These are phyloP conservation scores for Terrapene triunguis DNA, from an alignment of 2,113 vertebrate genomes.

Conservation along the genomic window DNA sequence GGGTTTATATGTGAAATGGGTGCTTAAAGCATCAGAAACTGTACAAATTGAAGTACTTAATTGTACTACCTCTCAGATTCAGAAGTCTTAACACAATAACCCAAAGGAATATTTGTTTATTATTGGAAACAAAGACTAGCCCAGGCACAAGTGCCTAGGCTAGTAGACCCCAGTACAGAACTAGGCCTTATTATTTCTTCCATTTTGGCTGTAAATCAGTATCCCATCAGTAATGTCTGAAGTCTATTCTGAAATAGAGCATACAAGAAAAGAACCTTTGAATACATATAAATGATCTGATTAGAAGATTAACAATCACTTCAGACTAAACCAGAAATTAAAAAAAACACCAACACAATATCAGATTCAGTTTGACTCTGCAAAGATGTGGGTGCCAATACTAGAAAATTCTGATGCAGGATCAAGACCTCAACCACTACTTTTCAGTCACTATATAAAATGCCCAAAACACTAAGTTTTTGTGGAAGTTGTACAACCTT, in stretches of 20 bases:
- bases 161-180: neutral
- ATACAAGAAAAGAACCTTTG: neutral
- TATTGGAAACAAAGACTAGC: neutral
- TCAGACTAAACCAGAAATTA: neutral
- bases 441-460: neutral
- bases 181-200: neutral
- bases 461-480: neutral
- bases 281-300: rapidly evolving
- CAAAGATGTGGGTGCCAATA: neutral
- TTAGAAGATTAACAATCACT: neutral
- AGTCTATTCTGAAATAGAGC: neutral
- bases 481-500: neutral
- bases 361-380: neutral
- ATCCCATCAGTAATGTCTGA: neutral
- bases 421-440: neutral
- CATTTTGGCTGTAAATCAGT: rapidly evolving
- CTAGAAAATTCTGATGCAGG: neutral
- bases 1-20: neutral
- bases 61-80: neutral
- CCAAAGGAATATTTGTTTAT: neutral
- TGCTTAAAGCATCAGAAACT: rapidly evolving
- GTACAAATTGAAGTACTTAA: neutral
- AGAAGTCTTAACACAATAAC: neutral
- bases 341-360: neutral
- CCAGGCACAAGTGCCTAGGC: neutral